Evolutionary conservation across 2,113 vertebrate genomes (phyloP).

Genomic region (Capreolus pygargus): DNA sequence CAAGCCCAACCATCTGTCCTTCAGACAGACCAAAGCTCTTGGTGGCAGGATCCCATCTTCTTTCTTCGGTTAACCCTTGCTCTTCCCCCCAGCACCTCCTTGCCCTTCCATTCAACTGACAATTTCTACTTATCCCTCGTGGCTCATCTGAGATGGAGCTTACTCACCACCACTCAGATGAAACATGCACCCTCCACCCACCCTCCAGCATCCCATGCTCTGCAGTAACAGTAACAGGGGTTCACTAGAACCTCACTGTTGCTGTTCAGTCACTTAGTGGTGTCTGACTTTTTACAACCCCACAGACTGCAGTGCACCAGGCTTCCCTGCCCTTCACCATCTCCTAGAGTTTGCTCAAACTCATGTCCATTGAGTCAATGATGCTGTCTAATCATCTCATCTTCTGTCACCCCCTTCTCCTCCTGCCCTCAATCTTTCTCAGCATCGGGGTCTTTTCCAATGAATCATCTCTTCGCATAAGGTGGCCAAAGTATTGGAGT

Average conservation of each 20-base stretch:
- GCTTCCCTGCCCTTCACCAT: neutral
- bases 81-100: neutral
- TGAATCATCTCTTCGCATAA: neutral
- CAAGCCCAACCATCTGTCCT: neutral
- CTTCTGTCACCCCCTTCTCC: neutral
- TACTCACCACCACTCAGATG: neutral
- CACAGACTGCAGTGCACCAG: neutral
- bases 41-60: neutral
- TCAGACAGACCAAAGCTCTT: neutral
- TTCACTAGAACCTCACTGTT: neutral
- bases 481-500: neutral
- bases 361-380: neutral
- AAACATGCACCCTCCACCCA: neutral
- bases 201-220: neutral
- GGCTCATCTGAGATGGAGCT: neutral
- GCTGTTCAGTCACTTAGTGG: neutral
- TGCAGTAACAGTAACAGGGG: neutral
- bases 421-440: neutral
- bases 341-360: neutral
- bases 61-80: neutral
- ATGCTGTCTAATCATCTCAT: neutral
- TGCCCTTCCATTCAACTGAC: neutral
- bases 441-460: neutral
- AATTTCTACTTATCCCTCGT: neutral
- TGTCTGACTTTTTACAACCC: neutral